These are phyloP conservation scores for Eupithecia pulchellata DNA, from an alignment of 2,888 invertebrate genomes.

Conservation along the genomic window DNA sequence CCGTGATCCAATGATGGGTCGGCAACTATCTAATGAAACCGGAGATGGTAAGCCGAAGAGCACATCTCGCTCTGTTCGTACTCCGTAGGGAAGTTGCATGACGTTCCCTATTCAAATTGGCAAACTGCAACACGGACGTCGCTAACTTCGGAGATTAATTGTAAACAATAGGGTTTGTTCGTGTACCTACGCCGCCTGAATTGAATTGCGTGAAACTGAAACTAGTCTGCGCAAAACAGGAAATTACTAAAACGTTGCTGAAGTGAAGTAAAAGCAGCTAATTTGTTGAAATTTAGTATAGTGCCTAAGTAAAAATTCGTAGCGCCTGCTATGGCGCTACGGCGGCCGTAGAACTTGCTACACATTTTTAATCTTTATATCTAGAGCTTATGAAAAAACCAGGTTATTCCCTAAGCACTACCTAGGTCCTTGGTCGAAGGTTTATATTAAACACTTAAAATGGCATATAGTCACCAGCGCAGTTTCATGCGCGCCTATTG, in stretches of 20 bases:
- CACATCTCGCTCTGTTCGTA: slow-evolving; percentile 49
- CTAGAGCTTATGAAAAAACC: background rate
- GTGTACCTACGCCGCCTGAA: slow-evolving; percentile 22
- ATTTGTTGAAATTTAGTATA: background rate
- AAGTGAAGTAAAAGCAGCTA: background rate
- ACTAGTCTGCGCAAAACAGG: slow-evolving; percentile 25
- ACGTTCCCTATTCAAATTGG: slow-evolving; percentile 60
- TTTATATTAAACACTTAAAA: background rate
- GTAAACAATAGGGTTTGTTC: slow-evolving; percentile 51
- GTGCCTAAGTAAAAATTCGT: slow-evolving; percentile 1
- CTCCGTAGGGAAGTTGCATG: slow-evolving; percentile 52
- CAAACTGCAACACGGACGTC: slow-evolving; percentile 58
- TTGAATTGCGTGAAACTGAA: slow-evolving; percentile 39
- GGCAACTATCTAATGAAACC: slow-evolving; percentile 73
- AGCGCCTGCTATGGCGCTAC: slow-evolving; percentile 1
- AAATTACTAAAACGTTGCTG: slow-evolving; percentile 22
- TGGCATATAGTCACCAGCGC: background rate
- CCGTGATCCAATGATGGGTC: slow-evolving; percentile 72
- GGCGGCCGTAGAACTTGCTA: slow-evolving; percentile 18
- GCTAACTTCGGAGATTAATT: slow-evolving; percentile 49
- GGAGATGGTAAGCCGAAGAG: slow-evolving; percentile 65
- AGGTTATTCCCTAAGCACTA: background rate
- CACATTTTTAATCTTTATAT: background rate
- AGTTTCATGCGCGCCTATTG: background rate
- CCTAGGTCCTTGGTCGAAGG: background rate